These are phyloP conservation scores for Pongo abelii DNA, from an alignment of 2,113 vertebrate species.

Conservation along the genomic window DNA sequence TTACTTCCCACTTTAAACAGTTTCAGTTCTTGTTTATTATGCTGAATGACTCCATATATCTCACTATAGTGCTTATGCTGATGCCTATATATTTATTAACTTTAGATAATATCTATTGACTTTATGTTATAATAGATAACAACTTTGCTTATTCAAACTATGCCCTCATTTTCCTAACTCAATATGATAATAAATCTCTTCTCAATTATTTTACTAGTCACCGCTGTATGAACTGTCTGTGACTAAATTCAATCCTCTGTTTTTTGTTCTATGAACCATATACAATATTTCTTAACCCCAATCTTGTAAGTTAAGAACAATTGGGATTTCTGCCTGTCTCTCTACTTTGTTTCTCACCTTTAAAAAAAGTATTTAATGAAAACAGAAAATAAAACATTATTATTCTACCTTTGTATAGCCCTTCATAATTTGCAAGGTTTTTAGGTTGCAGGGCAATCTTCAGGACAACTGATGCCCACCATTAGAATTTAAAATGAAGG, in stretches of 20 bases:
- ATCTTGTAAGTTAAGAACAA: background rate
- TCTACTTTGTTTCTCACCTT: background rate
- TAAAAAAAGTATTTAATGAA: background rate
- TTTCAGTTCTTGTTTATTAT: background rate
- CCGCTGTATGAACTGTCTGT: background rate
- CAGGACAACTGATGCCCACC: background rate
- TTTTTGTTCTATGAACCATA: background rate
- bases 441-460: background rate
- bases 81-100: background rate
- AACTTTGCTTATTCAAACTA: background rate
- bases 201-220: background rate
- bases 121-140: background rate
- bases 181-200: background rate
- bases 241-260: background rate
- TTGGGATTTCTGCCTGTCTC: background rate
- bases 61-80: background rate
- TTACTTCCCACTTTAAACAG: background rate
- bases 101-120: conserved; percentile 15
- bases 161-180: background rate
- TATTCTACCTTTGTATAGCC: background rate
- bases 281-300: background rate
- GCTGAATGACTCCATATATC: background rate
- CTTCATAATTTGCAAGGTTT: background rate
- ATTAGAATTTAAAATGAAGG: background rate
- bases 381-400: background rate